Percentiles rank a stretch among this genome's conserved stretches.
phyloP scores from a whole-genome alignment of 2,797 vertebrate genomes.

The Rhincodon typus region DNA sequence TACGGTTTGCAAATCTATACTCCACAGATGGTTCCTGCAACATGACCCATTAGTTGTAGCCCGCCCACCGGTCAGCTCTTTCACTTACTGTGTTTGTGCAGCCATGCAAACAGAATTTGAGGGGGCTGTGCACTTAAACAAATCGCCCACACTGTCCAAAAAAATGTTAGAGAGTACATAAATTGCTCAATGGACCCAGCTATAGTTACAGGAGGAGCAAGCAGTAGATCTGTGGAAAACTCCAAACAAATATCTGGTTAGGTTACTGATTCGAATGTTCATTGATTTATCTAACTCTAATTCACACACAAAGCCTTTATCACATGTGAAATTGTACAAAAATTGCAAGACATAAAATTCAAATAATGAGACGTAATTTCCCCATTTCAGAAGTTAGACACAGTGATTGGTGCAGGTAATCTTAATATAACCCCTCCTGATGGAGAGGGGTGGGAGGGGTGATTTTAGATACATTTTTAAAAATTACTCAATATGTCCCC shows the following conservation, averaged over 20 bases:
- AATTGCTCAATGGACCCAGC: background rate
- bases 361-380: background rate
- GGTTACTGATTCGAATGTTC: background rate
- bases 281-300: background rate
- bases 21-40: background rate
- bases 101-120: background rate
- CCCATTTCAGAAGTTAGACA: background rate
- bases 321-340: background rate
- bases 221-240: background rate
- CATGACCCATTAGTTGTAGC: too few relatives aligned
- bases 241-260: background rate
- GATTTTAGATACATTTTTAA: background rate
- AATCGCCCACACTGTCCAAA: background rate
- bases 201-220: background rate
- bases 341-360: background rate
- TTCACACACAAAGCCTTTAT: background rate
- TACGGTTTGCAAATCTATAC: background rate
- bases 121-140: background rate
- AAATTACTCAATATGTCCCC: background rate
- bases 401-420: background rate
- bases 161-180: background rate
- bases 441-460: background rate
- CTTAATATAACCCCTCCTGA: background rate
- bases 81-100: background rate
- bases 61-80: background rate